Evolutionary conservation across 2,113 vertebrate species (phyloP), one percentile per base, ranked within the genome.

Genomic region (Bolborhynchus lineola): DNA sequence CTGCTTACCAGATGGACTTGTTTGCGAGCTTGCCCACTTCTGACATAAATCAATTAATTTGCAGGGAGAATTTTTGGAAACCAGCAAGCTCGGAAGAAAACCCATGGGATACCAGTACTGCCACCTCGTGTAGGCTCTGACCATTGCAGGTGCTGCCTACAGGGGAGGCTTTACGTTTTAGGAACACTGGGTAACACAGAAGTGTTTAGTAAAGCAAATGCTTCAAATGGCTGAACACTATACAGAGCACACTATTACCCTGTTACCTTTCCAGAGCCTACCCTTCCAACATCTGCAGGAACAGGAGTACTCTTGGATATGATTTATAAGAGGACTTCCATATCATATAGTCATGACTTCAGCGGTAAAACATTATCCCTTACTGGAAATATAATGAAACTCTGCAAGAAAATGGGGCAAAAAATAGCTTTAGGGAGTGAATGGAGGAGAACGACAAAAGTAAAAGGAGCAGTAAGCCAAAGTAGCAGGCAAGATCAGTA

Each of bases 1-100:
- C 92, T 91, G 88, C 83, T 96, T 92, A 92, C 88, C 95, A 97
- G 96, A 97, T 97, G 93, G 93, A 86, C 93, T 86, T 93, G 77
- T 96, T 97, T 92, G 86, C 95, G 90, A 94, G 95, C 90, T 92
- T 96, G 95, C 86, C 92, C 92, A 91, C 88, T 94, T 95, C 76
- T 93, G 95, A 96, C 92, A 93, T 42, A 88, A 95, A 94, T 86
- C 92, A 71, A 89, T 84, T 94, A 69, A 57, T 65, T 91, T 90
- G 39, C 76, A 82, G 13, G 24, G 47, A 95, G 69, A 59, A 87
- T 91, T 94, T 95, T 47, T 92, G 88, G 50, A 93, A 94, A 80
- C n/a, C 64, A 86, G 64, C 57, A 62, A 84, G 11, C 19, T 69
- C 42, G 2, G 37, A 24, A 72, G 31, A 52, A 70, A 60, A 47